Conservation (phyloP, 2,888 invertebrate species). For the Eretmocerus hayati region DNA sequence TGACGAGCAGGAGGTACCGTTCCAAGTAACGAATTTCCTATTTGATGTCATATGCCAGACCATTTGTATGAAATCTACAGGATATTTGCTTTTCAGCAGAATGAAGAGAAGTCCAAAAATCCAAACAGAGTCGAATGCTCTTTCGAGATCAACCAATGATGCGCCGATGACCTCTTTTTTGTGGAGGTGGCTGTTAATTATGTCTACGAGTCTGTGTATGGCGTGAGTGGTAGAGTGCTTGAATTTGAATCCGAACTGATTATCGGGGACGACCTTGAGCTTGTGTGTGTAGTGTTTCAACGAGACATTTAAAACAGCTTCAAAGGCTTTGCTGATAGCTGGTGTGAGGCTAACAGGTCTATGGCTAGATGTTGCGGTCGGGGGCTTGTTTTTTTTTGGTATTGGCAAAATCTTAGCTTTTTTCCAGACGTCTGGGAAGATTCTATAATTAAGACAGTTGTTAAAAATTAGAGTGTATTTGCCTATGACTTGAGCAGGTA, state of each 20-base stretch:
- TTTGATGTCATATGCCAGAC: background rate
- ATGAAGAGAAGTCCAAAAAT: background rate
- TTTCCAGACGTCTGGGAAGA: background rate
- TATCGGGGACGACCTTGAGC: background rate
- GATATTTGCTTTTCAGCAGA: background rate
- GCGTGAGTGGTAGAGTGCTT: background rate
- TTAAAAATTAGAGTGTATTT: background rate
- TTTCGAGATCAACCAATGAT: background rate
- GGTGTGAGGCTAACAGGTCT: background rate
- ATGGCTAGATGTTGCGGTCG: background rate
- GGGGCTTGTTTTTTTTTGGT: background rate
- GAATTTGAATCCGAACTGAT: background rate
- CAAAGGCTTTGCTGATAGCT: background rate
- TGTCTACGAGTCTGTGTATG: background rate
- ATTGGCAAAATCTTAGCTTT: background rate
- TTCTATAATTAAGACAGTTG: background rate
- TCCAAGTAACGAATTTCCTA: background rate
- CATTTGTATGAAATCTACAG: background rate
- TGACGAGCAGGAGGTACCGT: background rate
- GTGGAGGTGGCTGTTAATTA: background rate
- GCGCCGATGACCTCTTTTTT: background rate
- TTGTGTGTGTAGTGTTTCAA: background rate
- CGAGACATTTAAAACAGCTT: background rate
- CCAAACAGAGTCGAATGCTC: conserved; percentile 1
- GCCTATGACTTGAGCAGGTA: background rate